Evolutionary conservation across 2,113 vertebrate species (phyloP).

Genomic region (Dunckerocampus dactyliophorus): DNA sequence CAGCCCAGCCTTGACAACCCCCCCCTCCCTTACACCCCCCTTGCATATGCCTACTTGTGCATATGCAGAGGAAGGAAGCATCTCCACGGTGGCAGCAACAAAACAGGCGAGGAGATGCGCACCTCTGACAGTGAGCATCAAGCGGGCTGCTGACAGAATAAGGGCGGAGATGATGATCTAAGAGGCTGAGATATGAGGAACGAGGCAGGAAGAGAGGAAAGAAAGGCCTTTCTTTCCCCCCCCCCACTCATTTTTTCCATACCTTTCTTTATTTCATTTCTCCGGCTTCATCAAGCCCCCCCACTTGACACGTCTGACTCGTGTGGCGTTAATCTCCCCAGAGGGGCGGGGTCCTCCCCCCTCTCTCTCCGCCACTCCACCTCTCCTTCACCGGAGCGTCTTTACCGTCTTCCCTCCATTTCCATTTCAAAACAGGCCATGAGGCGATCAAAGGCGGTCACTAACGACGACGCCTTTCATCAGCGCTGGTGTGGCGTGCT

Average conservation of each 20-base stretch:
- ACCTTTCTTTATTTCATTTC: slow-evolving; percentile 45
- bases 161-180: slow-evolving; percentile 77
- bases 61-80: slow-evolving; percentile 76
- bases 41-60: slow-evolving; percentile 63
- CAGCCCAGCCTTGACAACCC: slow-evolving; percentile 19
- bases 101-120: slow-evolving; percentile 71
- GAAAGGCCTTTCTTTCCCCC: slow-evolving; percentile 66
- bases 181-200: slow-evolving; percentile 68
- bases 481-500: slow-evolving; percentile 54
- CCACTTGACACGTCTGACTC: slow-evolving; percentile 75
- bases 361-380: slow-evolving; percentile 49
- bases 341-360: slow-evolving; percentile 66
- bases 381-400: slow-evolving; percentile 55
- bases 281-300: slow-evolving; percentile 70
- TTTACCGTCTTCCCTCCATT: slow-evolving; percentile 56
- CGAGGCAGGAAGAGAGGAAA: slow-evolving; percentile 53
- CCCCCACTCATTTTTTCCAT: slow-evolving; percentile 49
- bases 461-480: slow-evolving; percentile 71
- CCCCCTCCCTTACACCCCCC: slow-evolving; percentile 25
- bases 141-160: slow-evolving; percentile 79
- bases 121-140: slow-evolving; percentile 76
- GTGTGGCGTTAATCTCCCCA: slow-evolving; percentile 71
- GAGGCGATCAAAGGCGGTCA: slow-evolving; percentile 72
- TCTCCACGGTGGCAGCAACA: slow-evolving; percentile 64
- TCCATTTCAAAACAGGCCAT: slow-evolving; percentile 76